Evolutionary conservation across 1,140 invertebrate species (phyloP).

Genomic region (Scaptomyza montana): DNA sequence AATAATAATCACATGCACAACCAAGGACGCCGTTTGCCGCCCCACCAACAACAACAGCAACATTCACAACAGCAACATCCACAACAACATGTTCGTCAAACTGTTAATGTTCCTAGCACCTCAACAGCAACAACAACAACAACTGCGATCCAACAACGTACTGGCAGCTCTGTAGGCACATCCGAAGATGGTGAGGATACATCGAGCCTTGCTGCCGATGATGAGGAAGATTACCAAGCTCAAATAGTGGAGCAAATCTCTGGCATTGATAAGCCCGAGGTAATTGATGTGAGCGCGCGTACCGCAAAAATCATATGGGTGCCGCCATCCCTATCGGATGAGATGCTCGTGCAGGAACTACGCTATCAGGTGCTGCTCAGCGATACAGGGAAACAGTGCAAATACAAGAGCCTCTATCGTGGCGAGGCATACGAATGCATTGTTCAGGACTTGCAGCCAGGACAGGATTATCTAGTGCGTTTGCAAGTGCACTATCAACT

Average conservation of each 20-base stretch:
- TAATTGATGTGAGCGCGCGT: slow-evolving; percentile 90
- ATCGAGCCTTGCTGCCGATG: slow-evolving; percentile 86
- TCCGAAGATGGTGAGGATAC: slow-evolving; percentile 89
- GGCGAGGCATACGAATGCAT: slow-evolving; percentile 89
- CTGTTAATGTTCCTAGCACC: slow-evolving; percentile 26
- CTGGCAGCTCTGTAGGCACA: slow-evolving; percentile 85
- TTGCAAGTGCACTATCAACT: slow-evolving; percentile 86
- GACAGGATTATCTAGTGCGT: slow-evolving; percentile 91
- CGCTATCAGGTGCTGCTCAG: slow-evolving; percentile 91
- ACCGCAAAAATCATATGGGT: slow-evolving; percentile 92
- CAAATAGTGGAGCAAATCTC: slow-evolving; percentile 89
- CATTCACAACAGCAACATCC: slow-evolving; percentile 18
- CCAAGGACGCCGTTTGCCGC: slow-evolving; percentile 38
- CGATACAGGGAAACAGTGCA: slow-evolving; percentile 90
- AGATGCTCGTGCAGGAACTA: slow-evolving; percentile 86
- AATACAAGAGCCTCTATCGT: slow-evolving; percentile 92
- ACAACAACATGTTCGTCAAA: slow-evolving; percentile 23
- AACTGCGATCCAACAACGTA: slow-evolving; percentile 20
- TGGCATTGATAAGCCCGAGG: slow-evolving; percentile 89
- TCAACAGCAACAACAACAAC: slow-evolving; percentile 3
- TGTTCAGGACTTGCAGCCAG: slow-evolving; percentile 92
- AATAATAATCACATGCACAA: slow-evolving; percentile 59
- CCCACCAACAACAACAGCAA: slow-evolving; percentile 43
- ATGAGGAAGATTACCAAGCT: slow-evolving; percentile 85
- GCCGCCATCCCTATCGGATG: slow-evolving; percentile 86